These are phyloP conservation scores for Limnephilus auricula DNA, from an alignment of 2,888 invertebrate genomes.

Conservation along the genomic window DNA sequence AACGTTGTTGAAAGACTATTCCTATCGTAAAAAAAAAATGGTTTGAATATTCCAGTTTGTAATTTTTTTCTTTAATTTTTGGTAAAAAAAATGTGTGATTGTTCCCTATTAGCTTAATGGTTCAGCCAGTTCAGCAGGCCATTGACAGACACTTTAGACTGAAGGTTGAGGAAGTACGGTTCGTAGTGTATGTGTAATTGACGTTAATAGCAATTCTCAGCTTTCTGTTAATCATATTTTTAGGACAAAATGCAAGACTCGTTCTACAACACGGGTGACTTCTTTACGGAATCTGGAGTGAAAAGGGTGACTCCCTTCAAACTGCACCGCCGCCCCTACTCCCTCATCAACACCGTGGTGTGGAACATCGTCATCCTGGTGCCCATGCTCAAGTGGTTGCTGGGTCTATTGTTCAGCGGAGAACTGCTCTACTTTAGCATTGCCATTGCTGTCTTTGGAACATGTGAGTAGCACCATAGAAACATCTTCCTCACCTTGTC, in stretches of 20 bases:
- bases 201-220: background rate
- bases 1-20: no score
- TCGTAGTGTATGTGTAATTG: no score
- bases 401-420: slow-evolving; percentile 84
- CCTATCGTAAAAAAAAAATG: no score
- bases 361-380: slow-evolving; percentile 85
- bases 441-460: slow-evolving; percentile 82
- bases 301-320: slow-evolving; percentile 79
- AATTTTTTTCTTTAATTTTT: no score
- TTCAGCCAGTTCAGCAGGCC: no score
- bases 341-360: slow-evolving; percentile 83
- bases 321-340: slow-evolving; percentile 80
- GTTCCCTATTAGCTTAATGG: no score
- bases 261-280: slow-evolving; percentile 86
- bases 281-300: slow-evolving; percentile 86
- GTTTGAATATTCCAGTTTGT: no score
- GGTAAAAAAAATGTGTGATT: no score
- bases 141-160: no score
- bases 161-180: no score
- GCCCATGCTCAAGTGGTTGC: slow-evolving; percentile 84
- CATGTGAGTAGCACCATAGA: slow-evolving; percentile 85
- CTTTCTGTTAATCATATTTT: background rate
- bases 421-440: slow-evolving; percentile 84
- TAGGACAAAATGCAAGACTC: slow-evolving; percentile 87
- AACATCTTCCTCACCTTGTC: no score